These are phyloP conservation scores for Sterna hirundo DNA, from an alignment of 2,113 vertebrate species.

Conservation along the genomic window DNA sequence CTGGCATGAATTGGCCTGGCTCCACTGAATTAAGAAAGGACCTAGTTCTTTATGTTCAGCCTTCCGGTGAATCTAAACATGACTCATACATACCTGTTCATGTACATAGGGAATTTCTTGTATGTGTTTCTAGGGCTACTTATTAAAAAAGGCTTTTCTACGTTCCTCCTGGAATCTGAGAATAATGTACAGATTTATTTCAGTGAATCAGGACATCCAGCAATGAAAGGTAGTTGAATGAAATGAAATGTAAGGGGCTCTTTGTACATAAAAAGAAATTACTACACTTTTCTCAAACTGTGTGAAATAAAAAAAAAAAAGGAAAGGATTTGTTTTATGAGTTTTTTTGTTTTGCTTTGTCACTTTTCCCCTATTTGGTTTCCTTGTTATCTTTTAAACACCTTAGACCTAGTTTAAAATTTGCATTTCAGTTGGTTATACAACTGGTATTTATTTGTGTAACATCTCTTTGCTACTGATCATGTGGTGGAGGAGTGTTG, in stretches of 20 bases:
- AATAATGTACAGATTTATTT: not conserved
- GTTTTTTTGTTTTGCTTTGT: not conserved
- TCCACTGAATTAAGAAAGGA: not conserved
- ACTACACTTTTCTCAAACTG: not conserved
- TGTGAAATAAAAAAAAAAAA: not conserved
- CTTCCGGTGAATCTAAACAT: slow-evolving; percentile 24
- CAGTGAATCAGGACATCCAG: slow-evolving; percentile 2
- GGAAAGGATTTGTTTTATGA: not conserved
- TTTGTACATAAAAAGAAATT: not conserved
- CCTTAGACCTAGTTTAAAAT: not conserved
- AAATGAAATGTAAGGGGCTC: not conserved
- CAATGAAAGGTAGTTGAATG: not conserved
- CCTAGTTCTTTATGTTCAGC: not conserved
- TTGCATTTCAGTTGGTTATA: not conserved
- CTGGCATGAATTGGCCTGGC: not conserved
- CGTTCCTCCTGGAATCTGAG: not conserved
- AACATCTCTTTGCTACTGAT: not conserved
- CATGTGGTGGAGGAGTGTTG: not conserved
- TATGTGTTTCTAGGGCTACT: slow-evolving; percentile 12
- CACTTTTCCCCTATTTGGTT: not conserved
- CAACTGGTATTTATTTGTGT: not conserved
- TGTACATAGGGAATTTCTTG: not conserved
- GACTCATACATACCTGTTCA: not conserved
- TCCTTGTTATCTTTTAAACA: not conserved
- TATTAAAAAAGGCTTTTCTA: slow-evolving; percentile 36